Base-by-base conservation (phyloP, 1,140 invertebrate genomes). In the Phortica variegata region DNA sequence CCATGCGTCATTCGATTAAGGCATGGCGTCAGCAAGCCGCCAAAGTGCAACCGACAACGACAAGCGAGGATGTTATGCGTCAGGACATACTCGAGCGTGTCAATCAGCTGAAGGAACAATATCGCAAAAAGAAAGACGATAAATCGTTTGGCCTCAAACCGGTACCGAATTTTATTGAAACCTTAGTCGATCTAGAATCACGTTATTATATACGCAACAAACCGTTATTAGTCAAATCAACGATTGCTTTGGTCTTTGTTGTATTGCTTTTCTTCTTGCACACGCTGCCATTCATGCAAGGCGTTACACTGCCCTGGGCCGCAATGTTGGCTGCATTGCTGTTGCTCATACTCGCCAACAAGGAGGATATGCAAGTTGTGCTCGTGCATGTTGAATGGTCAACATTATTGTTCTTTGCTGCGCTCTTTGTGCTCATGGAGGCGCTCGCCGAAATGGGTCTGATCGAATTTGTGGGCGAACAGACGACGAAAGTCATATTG, bases 361-460 rank as follows among this genome's bases (percentile, higher is more conserved):
- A 76, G 12, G 75, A 82, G 18, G 84, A 90, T 57, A 61, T 91
- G 7, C 86, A 89, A 47, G 77, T 79, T 16, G 75, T 90, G n/a
- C 75, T 91, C 32, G 78, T 81, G 0, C 77, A 84, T 34, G 83
- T 91, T 0, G 89, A 91, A 73, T 91, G 88, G 88, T 82, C 82
- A 2, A 90, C 88, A 1, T 73, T 91, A 0, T 69, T 90, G 13
- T 91, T 91, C 61, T 89, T 91, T 60, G 85, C 86, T 2, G 82
- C 84, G 0, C 72, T 90, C 0, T 90, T 90, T 53, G 82, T 89
- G 9, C 75, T 90, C 1, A 89, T 89, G 84, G 87, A 89, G 76
- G 85, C 84, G 9, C 61, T 90, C 9, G 78, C 82, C 0, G 76
- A 81, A 52, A 58, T 91, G 13, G 85, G 86, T 2, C 63, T 91